Base-by-base conservation (phyloP, 2,888 invertebrate species). In the Drosophila anomalata region DNA sequence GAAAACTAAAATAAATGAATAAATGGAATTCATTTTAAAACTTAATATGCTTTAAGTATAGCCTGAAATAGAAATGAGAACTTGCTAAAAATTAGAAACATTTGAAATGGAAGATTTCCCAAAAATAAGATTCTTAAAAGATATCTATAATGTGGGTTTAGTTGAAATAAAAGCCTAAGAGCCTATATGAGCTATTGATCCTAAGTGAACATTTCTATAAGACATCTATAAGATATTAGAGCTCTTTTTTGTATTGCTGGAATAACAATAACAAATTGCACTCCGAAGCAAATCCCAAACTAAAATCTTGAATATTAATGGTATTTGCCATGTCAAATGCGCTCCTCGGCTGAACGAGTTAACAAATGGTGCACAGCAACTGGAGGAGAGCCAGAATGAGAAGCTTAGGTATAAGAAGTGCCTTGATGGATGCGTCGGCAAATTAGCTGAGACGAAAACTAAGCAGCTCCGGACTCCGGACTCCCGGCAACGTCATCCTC, bases 401-500 rank as follows among this genome's bases (percentile, higher is more conserved):
- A 53, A 54, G 72, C 36, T 54, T 54, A 66, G 39, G 17, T 54
- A 47, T 51, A n/a, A 50, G 65, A 48, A 60, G 57, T 24, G 60
- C 58, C 65, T 79, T 87, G 82, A 82, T 87, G 82, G 86, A 82
- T 82, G 88, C 86, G 71, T 75, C 82, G 77, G 88, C 82, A 87
- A 87, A 82, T 82, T 87, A 82, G 88, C 73, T 72, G 75, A 79
- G 63, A 73, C 71, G 85, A 70, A 81, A 78, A 48, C 44, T 52
- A 67, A 57, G 55, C 68, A 68, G 47, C 44, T 68, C 73, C 69
- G 51, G 44, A 44, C 53, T 68, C 73, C 69, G 51, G 44, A 44
- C 53, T 47, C 53, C 42, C 39, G 60, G 68, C 52, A 55, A 56
- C 71, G 54, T 62, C 70, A 57, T 67, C 67, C 46, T 33, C 51